Conservation (phyloP, 1,140 invertebrate species). For the Papilio xuthus region DNA sequence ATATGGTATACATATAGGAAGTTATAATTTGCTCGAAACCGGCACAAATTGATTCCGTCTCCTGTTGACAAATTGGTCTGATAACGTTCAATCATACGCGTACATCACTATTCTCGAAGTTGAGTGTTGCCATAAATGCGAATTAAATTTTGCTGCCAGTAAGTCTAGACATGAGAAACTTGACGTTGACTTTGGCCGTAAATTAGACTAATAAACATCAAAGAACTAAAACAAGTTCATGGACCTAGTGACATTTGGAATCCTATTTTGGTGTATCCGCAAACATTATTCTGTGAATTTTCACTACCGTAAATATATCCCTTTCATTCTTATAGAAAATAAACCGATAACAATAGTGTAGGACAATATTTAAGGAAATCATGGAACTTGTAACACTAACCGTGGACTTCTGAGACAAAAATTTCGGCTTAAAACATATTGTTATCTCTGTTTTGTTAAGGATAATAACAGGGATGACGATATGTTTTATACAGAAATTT, state of each 20-base stretch:
- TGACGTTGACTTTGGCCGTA: conserved; percentile 51
- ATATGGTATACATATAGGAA: conserved; percentile 45
- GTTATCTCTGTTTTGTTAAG: too few species aligned
- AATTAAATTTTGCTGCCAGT: conserved; percentile 44
- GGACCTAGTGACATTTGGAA: conserved; percentile 63
- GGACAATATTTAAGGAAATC: too few species aligned
- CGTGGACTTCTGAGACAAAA: too few species aligned
- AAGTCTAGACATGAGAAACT: conserved; percentile 51
- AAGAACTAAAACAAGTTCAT: conserved; percentile 64
- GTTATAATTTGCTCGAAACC: conserved; percentile 57
- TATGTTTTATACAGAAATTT: too few species aligned
- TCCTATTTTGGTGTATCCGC: conserved; percentile 50
- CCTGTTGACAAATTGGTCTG: conserved; percentile 61
- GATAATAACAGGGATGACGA: too few species aligned
- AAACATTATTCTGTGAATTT: not conserved
- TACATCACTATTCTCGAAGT: conserved; percentile 23
- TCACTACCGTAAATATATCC: too few species aligned
- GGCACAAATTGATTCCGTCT: conserved; percentile 65
- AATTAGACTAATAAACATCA: conserved; percentile 59
- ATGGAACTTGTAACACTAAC: too few species aligned
- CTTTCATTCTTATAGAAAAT: not conserved
- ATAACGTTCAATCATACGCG: conserved; percentile 37
- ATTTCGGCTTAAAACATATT: too few species aligned
- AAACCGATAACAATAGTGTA: too few species aligned
- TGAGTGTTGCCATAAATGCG: conserved; percentile 16